Percentiles rank a stretch among this genome's conserved stretches.
Conservation (phyloP, 2,113 vertebrate genomes). For the Cricetomys ansorgei region DNA sequence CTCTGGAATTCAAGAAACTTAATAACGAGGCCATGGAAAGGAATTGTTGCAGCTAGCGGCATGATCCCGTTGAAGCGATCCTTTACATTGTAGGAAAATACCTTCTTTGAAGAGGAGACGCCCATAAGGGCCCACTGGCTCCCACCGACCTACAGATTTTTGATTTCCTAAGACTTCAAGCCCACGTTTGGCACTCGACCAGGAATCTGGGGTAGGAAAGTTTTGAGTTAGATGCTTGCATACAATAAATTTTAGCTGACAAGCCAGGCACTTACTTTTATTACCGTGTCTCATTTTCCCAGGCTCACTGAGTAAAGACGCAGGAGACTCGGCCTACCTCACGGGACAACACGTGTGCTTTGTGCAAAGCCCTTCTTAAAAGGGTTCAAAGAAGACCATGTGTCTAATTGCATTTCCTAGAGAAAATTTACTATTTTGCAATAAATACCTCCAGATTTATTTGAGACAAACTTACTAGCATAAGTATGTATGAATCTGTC, state of each 20-base stretch:
- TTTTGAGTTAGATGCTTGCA: constrained; percentile 79
- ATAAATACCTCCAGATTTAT: not conserved
- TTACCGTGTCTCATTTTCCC: constrained; percentile 79
- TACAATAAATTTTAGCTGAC: constrained; percentile 86
- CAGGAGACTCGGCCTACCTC: not conserved
- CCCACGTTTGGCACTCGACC: constrained; percentile 80
- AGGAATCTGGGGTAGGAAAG: constrained; percentile 83
- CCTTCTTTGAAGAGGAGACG: constrained; percentile 82
- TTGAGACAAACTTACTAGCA: not conserved
- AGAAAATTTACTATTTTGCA: not conserved
- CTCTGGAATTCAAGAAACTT: constrained; percentile 59
- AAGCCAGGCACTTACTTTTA: constrained; percentile 80
- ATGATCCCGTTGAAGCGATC: constrained; percentile 76
- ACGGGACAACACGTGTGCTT: fast-evolving
- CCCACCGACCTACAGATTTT: constrained; percentile 83
- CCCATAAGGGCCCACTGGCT: constrained; percentile 70
- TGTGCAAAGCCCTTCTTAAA: constrained; percentile 1
- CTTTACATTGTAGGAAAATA: constrained; percentile 77
- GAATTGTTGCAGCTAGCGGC: constrained; percentile 58
- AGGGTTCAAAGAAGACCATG: not conserved
- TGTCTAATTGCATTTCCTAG: not conserved
- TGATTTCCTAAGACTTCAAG: constrained; percentile 79
- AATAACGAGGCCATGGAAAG: constrained; percentile 52
- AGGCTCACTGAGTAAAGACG: constrained; percentile 60
- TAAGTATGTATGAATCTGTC: not conserved